Evolutionary conservation across 2,888 invertebrate species (phyloP).

Genomic region (Neoascia interrupta): DNA sequence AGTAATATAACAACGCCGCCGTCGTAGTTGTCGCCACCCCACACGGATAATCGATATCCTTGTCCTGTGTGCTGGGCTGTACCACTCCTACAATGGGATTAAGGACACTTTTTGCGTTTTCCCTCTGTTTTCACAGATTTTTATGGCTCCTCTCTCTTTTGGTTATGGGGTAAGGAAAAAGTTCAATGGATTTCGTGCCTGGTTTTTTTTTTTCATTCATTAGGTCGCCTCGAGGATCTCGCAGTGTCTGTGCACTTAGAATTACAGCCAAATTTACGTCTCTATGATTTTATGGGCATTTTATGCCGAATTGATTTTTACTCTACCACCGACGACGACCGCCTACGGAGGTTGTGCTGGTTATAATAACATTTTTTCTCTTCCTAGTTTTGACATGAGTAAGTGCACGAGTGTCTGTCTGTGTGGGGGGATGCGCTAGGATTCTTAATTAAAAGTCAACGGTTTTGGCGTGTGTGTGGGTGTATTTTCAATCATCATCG

Average conservation of each 20-base stretch:
- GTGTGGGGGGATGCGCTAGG: too few relatives aligned
- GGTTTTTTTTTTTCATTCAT: constrained; percentile 1
- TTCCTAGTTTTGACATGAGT: constrained; percentile 9
- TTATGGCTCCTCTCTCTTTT: constrained; percentile 3
- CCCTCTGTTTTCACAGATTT: constrained; percentile 20
- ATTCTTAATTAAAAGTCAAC: constrained; percentile 44
- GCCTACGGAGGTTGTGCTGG: background rate
- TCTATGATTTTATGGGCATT: constrained; percentile 56
- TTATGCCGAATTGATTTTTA: constrained; percentile 49
- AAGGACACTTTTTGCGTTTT: constrained; percentile 39
- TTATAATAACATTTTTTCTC: background rate
- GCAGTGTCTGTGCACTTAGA: constrained; percentile 47
- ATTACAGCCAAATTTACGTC: constrained; percentile 34
- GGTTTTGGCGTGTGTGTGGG: background rate
- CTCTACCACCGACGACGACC: too few relatives aligned
- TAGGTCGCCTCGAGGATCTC: constrained; percentile 21
- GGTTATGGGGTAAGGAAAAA: too few relatives aligned
- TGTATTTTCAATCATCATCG: constrained; percentile 4
- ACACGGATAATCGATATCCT: constrained; percentile 40
- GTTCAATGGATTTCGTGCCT: too few relatives aligned
- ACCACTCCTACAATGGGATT: constrained; percentile 50
- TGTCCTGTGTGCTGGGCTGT: constrained; percentile 24
- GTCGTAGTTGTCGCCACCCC: constrained; percentile 1
- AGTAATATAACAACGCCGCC: constrained; percentile 1
- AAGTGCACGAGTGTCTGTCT: background rate